Base-by-base conservation (phyloP, 2,888 invertebrate genomes). In the Heliothis peltigera region DNA sequence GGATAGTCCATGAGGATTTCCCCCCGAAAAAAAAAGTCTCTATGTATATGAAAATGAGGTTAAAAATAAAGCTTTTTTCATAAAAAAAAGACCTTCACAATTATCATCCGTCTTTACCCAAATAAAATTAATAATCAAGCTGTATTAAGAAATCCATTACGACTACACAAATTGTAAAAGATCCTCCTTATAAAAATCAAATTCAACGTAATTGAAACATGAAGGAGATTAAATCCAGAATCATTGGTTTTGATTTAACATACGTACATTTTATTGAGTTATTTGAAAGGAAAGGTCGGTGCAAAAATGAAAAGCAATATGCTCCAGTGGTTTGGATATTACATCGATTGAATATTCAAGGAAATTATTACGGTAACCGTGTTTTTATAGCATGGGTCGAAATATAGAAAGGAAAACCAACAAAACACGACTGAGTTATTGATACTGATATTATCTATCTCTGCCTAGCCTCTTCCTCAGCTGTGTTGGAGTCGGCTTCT, bases 221-320 rank as follows among this genome's bases (percentile, higher is more conserved):
- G 53, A 58, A 54, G 54, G 43, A 62, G 75, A 74, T 70, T 68
- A 68, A 68, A 71, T 66, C 43, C 25, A 22, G 48, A 70, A 60
- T 71, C 71, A 71, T 57, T 71, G 71, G 46, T 75, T 75, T 64
- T 54, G 69, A 75, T 75, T 70, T 64, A 72, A 69, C 74, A 69
- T 69, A 48, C 22, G 75, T 35, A 75, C 42, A 70, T 75, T 69
- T 70, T 69, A 72, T 75, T 75, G 58, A 56, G 48, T 75, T 70
- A 70, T 72, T 70, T 70, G 64, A 64, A 75, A 49, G 57, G 75
- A 69, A 75, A 72, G 75, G 75, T 72, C 56, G 69, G 42, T 68
- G 53, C 35, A 69, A 64, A 58, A 72, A 72, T 64, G 55, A 70
- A 70, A 72, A 58, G 47, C 32, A 12, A 48, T 39, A 47, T 70